Conservation (phyloP, 2,888 invertebrate genomes). For the Trypoxylon attenuatum region DNA sequence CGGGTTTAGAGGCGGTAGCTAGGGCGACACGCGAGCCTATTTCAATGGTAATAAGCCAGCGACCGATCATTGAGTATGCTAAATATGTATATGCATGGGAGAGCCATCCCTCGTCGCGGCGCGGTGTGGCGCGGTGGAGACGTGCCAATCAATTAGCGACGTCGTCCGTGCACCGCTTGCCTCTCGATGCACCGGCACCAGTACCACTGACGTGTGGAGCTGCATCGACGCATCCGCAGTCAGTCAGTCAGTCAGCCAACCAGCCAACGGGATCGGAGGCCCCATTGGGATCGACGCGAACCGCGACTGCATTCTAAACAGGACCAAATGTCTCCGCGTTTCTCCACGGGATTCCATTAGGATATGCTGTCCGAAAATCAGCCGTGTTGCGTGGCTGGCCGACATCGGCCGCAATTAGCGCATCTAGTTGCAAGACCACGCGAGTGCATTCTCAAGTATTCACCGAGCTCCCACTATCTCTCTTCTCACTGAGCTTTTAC, state of each 20-base stretch:
- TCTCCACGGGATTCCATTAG: conserved; percentile 13
- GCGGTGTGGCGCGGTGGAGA: conserved; percentile 43
- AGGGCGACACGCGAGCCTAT: conserved; percentile 60
- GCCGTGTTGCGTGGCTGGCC: neutral
- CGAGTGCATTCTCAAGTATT: no score
- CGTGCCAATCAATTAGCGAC: conserved; percentile 67
- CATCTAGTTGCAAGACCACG: no score
- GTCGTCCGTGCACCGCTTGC: conserved; percentile 27
- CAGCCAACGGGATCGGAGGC: no score
- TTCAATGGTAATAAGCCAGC: conserved; percentile 67
- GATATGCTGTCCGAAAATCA: conserved; percentile 18
- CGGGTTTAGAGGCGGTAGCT: no score
- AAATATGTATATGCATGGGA: conserved; percentile 65
- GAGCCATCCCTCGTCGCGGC: conserved; percentile 17
- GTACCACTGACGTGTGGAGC: neutral
- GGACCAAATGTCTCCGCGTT: conserved; percentile 49
- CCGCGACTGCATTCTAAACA: conserved; percentile 66
- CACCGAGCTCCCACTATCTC: no score
- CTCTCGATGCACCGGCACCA: conserved; percentile 18
- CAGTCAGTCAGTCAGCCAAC: no score
- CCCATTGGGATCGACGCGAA: conserved; percentile 57
- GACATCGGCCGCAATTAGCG: conserved; percentile 8
- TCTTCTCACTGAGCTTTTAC: no score
- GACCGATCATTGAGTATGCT: conserved; percentile 66
- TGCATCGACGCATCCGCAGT: no score